These are phyloP conservation scores for Eulithis testata DNA, from an alignment of 2,888 invertebrate genomes.

Conservation along the genomic window DNA sequence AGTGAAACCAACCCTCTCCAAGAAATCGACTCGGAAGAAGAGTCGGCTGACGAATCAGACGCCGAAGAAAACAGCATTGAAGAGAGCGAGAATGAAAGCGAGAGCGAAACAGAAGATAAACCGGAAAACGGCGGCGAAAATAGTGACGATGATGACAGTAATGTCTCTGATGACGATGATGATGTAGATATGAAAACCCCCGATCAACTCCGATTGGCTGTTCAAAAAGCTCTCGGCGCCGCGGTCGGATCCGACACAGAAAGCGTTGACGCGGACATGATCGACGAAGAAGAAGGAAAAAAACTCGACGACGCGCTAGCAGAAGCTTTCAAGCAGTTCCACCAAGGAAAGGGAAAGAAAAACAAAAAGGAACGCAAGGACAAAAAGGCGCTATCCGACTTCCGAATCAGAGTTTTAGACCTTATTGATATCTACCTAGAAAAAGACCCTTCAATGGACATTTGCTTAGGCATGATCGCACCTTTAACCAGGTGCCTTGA, in stretches of 20 bases:
- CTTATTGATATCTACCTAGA: conserved; percentile 89
- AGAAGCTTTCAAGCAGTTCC: conserved; percentile 88
- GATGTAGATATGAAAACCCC: conserved; percentile 87
- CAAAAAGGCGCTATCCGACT: conserved; percentile 88
- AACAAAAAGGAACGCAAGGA: conserved; percentile 85
- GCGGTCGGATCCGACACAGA: conserved; percentile 86
- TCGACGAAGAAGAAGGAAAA: conserved; percentile 90
- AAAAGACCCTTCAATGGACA: conserved; percentile 87
- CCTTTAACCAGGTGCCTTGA: conserved; percentile 88
- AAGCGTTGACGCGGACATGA: conserved; percentile 89
- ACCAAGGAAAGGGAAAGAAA: conserved; percentile 80
- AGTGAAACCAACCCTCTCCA: conserved; percentile 87
- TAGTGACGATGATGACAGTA: conserved; percentile 65
- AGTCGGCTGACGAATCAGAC: conserved; percentile 60
- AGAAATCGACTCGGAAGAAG: conserved; percentile 63
- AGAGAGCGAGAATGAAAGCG: conserved; percentile 41
- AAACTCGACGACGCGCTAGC: conserved; percentile 89
- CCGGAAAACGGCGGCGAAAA: conserved; percentile 53
- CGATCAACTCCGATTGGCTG: conserved; percentile 88
- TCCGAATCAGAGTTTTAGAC: conserved; percentile 90
- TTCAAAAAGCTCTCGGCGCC: conserved; percentile 88
- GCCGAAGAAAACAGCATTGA: conserved; percentile 61
- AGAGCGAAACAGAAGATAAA: conserved; percentile 30
- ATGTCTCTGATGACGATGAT: conserved; percentile 69
- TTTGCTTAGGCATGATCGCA: conserved; percentile 88